phyloP scores from a whole-genome alignment of 1,140 invertebrate species.

The Drosophila baimaii region DNA sequence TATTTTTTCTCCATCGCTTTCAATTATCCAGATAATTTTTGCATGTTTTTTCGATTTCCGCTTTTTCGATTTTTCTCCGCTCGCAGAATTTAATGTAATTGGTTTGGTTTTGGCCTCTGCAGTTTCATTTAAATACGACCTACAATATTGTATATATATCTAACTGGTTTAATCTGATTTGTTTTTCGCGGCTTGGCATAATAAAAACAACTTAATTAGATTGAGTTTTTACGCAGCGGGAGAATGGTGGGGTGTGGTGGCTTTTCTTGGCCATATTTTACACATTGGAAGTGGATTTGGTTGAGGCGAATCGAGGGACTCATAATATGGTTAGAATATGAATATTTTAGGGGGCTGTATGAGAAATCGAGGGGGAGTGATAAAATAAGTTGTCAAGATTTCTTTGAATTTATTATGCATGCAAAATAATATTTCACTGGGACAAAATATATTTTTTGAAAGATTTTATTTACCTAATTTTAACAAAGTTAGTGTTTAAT shows the following conservation, averaged over 20 bases:
- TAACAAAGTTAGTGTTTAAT: no score
- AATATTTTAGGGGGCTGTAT: conserved; percentile 41
- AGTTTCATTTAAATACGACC: conserved; percentile 33
- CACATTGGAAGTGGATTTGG: conserved; percentile 48
- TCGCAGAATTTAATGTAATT: conserved; percentile 74
- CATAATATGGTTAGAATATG: conserved; percentile 55
- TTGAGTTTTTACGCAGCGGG: conserved; percentile 54
- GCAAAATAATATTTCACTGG: neutral
- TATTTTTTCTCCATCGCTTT: conserved; percentile 48
- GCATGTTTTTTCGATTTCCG: conserved; percentile 68
- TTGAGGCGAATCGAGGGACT: conserved; percentile 12
- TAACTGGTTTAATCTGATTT: conserved; percentile 70
- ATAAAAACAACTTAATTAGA: conserved; percentile 79
- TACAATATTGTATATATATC: conserved; percentile 39
- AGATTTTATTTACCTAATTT: neutral
- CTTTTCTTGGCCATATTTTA: conserved; percentile 59
- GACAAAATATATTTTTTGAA: neutral
- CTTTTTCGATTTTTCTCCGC: conserved; percentile 35
- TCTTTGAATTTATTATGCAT: neutral
- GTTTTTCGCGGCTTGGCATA: conserved; percentile 66
- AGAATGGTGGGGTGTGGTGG: neutral
- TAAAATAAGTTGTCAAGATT: neutral
- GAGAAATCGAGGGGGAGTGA: neutral
- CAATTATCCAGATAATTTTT: conserved; percentile 75
- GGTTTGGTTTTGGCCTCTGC: conserved; percentile 51